Conservation (phyloP, 2,797 vertebrate species). For the Chelidonichthys spinosus region DNA sequence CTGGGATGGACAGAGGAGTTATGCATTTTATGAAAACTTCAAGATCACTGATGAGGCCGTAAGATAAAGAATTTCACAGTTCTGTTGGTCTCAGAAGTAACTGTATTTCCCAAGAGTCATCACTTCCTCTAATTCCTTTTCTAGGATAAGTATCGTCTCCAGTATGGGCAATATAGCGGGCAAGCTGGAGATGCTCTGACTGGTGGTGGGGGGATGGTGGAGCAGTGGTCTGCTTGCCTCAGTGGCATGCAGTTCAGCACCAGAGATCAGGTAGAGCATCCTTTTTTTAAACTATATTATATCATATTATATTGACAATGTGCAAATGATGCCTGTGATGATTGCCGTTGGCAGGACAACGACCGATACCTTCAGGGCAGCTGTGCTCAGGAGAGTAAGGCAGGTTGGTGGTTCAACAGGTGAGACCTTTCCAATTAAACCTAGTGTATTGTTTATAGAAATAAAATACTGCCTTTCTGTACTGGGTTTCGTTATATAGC, state of each 20-base stretch:
- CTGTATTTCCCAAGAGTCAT: neutral
- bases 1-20: slow-evolving; percentile 87
- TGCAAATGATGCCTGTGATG: neutral
- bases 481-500: neutral
- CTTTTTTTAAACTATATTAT: neutral
- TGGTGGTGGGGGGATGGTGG: slow-evolving; percentile 85
- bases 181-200: slow-evolving; percentile 89
- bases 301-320: neutral
- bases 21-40: slow-evolving; percentile 90
- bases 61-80: slow-evolving; percentile 18
- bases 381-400: slow-evolving; percentile 89
- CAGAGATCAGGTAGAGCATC: slow-evolving; percentile 79
- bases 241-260: slow-evolving; percentile 93
- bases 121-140: slow-evolving; percentile 5
- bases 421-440: slow-evolving; percentile 57
- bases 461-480: neutral
- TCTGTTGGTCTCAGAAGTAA: neutral
- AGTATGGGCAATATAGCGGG: slow-evolving; percentile 88
- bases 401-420: slow-evolving; percentile 97
- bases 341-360: slow-evolving; percentile 82
- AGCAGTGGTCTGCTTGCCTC: slow-evolving; percentile 90
- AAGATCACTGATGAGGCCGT: slow-evolving; percentile 87
- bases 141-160: slow-evolving; percentile 90
- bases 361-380: slow-evolving; percentile 89
- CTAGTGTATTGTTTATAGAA: neutral